phyloP scores from a whole-genome alignment of 2,888 invertebrate species.

The Stenurella melanura region DNA sequence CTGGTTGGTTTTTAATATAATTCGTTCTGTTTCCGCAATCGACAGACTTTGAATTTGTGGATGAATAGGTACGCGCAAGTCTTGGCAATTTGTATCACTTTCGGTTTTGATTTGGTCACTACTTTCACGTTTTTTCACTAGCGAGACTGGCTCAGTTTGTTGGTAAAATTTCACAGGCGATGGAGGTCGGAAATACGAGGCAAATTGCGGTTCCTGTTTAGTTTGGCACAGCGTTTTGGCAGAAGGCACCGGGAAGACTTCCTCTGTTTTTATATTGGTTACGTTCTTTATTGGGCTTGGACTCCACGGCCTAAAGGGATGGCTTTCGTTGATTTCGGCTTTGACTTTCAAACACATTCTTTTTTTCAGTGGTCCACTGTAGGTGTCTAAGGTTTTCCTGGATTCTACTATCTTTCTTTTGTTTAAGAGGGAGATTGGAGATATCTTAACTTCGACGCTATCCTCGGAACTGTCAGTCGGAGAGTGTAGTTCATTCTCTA shows the following conservation, averaged over 20 bases:
- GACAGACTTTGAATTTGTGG: constrained; percentile 61
- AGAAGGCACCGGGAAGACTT: constrained; percentile 52
- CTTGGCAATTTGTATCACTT: constrained; percentile 45
- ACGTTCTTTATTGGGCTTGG: constrained; percentile 55
- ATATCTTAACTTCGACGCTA: constrained; percentile 79
- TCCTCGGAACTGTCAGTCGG: constrained; percentile 81
- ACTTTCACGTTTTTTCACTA: constrained; percentile 62
- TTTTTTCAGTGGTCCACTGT: constrained; percentile 81
- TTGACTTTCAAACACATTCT: constrained; percentile 77
- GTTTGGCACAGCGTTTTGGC: constrained; percentile 48
- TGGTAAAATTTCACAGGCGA: constrained; percentile 58
- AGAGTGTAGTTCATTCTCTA: constrained; percentile 75
- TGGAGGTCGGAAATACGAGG: constrained; percentile 67
- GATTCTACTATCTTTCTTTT: constrained; percentile 83
- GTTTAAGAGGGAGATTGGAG: constrained; percentile 77
- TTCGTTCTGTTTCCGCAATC: constrained; percentile 65
- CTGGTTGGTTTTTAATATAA: constrained; percentile 64
- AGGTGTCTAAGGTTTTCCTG: constrained; percentile 73
- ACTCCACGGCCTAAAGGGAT: constrained; percentile 82
- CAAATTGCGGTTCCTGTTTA: constrained; percentile 48
- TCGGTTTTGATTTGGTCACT: constrained; percentile 43
- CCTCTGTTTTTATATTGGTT: constrained; percentile 45
- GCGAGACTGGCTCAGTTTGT: constrained; percentile 63
- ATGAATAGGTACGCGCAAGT: constrained; percentile 66
- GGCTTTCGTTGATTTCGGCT: constrained; percentile 69